phyloP scores from a whole-genome alignment of 2,888 invertebrate genomes.

The Brenthis ino region DNA sequence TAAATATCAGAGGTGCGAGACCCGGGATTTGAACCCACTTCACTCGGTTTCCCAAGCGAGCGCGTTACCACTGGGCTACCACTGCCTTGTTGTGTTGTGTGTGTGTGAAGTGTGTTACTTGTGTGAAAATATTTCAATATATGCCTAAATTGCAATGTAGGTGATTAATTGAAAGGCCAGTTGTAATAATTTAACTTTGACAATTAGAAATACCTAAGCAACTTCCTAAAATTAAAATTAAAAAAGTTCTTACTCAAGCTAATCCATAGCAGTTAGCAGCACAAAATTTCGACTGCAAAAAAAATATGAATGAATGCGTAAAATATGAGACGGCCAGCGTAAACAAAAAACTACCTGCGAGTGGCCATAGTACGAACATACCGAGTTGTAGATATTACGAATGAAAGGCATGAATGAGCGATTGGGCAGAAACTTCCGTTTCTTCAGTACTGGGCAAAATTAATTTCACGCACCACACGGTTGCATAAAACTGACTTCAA shows the following conservation, averaged over 20 bases:
- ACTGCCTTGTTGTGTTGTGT: too few species aligned
- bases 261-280: neutral
- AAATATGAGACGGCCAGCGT: conserved; percentile 51
- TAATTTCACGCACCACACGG: conserved; percentile 75
- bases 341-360: conserved; percentile 67
- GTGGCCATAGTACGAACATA: conserved; percentile 52
- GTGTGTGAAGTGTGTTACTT: too few species aligned
- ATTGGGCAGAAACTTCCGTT: conserved; percentile 65
- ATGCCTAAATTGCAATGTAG: too few species aligned
- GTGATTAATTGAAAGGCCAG: too few species aligned
- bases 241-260: conserved; percentile 11
- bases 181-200: too few species aligned
- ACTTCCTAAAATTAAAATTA: neutral
- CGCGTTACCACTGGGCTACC: too few species aligned
- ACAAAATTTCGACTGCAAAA: conserved; percentile 15
- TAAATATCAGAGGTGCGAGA: too few species aligned
- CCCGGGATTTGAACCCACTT: too few species aligned
- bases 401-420: conserved; percentile 63
- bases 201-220: too few species aligned
- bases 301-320: conserved; percentile 40
- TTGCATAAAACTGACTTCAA: conserved; percentile 76
- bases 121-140: too few species aligned
- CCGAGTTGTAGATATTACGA: conserved; percentile 67
- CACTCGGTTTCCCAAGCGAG: too few species aligned
- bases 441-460: conserved; percentile 57